Evolutionary conservation across 2,113 vertebrate species (phyloP).

Genomic region (Corythaixoides concolor): DNA sequence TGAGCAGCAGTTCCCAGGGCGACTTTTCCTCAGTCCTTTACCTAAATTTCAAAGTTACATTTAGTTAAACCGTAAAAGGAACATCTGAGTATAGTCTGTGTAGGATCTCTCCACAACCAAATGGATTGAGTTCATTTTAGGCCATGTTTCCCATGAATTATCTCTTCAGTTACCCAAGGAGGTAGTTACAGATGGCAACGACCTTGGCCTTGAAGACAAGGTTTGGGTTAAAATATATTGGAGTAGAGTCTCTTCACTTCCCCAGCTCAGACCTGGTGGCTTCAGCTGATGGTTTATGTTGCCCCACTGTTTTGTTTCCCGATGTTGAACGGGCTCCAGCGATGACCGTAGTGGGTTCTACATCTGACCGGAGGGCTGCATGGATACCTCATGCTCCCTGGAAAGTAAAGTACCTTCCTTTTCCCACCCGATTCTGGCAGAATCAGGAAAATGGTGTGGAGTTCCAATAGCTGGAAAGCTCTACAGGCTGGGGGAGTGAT

Average conservation of each 20-base stretch:
- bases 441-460: not conserved
- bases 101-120: not conserved
- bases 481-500: not conserved
- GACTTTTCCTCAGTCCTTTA: not conserved
- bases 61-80: not conserved
- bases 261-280: not conserved
- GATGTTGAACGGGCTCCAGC: fast-evolving
- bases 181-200: not conserved
- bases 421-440: not conserved
- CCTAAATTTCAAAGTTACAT: not conserved
- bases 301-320: fast-evolving
- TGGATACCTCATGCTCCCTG: not conserved
- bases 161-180: not conserved
- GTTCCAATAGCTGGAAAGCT: not conserved
- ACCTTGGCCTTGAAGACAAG: not conserved
- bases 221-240: not conserved
- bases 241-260: not conserved
- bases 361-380: not conserved
- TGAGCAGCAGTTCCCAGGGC: not conserved
- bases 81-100: not conserved
- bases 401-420: not conserved
- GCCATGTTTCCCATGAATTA: not conserved
- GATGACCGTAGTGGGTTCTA: fast-evolving
- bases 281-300: not conserved
- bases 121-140: not conserved